phyloP scores from a whole-genome alignment of 2,888 invertebrate genomes.

The Eilema sororculum region DNA sequence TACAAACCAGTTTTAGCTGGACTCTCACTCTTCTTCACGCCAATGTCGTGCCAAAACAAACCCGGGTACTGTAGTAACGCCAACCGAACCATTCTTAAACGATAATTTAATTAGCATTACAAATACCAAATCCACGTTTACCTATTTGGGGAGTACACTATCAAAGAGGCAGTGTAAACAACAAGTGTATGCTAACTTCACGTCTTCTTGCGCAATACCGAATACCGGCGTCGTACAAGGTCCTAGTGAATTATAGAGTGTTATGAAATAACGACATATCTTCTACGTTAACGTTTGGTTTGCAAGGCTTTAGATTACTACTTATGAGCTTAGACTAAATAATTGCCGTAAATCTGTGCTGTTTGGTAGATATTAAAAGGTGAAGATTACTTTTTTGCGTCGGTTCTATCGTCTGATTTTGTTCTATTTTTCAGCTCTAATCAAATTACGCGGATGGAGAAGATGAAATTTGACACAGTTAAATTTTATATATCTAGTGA shows the following conservation, averaged over 20 bases:
- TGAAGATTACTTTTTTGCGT: too few species aligned
- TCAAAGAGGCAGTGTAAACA: slow-evolving; percentile 42
- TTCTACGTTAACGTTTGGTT: slow-evolving; percentile 44
- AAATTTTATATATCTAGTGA: too few species aligned
- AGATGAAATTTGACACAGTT: too few species aligned
- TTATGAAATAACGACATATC: slow-evolving; percentile 54
- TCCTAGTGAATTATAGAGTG: slow-evolving; percentile 48
- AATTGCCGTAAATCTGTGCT: slow-evolving; percentile 2
- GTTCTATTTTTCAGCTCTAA: too few species aligned
- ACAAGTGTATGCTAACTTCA: slow-evolving; percentile 44
- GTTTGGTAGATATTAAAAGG: background rate
- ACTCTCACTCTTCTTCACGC: background rate
- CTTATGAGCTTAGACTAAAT: slow-evolving; percentile 10
- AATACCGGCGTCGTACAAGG: slow-evolving; percentile 47
- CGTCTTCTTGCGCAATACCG: slow-evolving; percentile 44
- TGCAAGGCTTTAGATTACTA: slow-evolving; percentile 41
- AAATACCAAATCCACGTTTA: slow-evolving; percentile 53
- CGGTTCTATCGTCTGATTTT: too few species aligned
- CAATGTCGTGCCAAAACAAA: background rate
- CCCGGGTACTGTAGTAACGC: background rate
- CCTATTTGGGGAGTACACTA: slow-evolving; percentile 31
- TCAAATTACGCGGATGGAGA: too few species aligned
- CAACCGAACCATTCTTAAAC: background rate
- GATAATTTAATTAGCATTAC: slow-evolving; percentile 14
- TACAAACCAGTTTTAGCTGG: background rate